Conservation (phyloP, 2,113 vertebrate genomes). For the Balaenoptera acutorostrata region DNA sequence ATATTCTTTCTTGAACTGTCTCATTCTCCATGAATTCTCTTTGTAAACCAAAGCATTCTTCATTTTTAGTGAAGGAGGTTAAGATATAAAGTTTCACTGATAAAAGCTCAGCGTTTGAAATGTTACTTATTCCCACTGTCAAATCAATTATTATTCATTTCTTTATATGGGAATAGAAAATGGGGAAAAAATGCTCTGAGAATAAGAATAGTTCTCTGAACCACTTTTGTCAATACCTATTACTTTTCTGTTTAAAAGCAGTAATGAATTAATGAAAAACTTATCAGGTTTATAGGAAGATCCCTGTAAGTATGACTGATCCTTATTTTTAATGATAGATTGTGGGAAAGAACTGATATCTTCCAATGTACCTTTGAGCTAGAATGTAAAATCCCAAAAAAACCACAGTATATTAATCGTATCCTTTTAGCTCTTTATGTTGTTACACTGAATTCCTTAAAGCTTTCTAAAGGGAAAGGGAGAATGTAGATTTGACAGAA, state of each 20-base stretch:
- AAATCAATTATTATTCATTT: neutral
- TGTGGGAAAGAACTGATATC: neutral
- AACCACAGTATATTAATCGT: neutral
- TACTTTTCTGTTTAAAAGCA: neutral
- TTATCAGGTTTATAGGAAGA: neutral
- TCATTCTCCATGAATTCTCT: neutral
- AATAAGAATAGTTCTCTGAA: neutral
- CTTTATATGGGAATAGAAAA: neutral
- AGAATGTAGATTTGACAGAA: neutral
- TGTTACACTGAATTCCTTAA: neutral
- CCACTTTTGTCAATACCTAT: neutral
- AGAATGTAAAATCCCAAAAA: neutral
- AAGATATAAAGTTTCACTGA: neutral
- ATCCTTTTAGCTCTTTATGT: neutral
- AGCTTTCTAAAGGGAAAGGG: neutral
- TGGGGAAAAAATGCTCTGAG: neutral
- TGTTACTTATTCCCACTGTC: neutral
- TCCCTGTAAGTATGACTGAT: neutral
- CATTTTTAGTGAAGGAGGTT: neutral
- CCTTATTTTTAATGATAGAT: slow-evolving; percentile 30
- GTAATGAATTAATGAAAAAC: neutral
- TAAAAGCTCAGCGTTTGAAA: slow-evolving; percentile 12
- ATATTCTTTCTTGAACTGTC: neutral
- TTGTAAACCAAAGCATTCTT: neutral
- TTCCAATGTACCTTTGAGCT: neutral